phyloP scores from a whole-genome alignment of 64 coral and sea anemone species.

The Montipora sp. region DNA sequence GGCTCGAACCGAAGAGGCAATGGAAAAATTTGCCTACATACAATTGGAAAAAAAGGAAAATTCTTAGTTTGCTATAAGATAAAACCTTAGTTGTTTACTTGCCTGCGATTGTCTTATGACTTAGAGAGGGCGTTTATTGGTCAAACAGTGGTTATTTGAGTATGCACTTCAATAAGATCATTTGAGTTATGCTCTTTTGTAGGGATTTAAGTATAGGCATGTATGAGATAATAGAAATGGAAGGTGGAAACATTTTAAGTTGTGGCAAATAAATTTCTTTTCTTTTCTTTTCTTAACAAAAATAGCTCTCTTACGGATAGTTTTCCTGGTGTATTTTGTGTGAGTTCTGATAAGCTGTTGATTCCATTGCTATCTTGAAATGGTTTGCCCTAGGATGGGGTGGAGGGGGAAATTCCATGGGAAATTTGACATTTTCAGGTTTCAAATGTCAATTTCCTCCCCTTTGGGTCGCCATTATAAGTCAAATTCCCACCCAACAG shows the following conservation, averaged over 20 bases:
- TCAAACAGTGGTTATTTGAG: conserved; percentile 5
- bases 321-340: conserved; percentile 6
- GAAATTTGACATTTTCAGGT: too few relatives aligned
- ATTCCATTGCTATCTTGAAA: not conserved
- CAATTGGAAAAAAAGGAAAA: conserved; percentile 5
- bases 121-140: not conserved
- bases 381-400: too few relatives aligned
- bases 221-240: not conserved
- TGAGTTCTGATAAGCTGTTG: conserved; percentile 8
- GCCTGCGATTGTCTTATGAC: not conserved
- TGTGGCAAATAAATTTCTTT: not conserved
- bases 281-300: not conserved
- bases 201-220: not conserved
- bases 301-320: not conserved
- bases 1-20: conserved; percentile 32
- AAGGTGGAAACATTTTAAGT: not conserved
- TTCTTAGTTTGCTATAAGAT: not conserved
- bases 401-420: too few relatives aligned
- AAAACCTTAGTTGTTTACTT: too few relatives aligned
- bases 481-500: too few relatives aligned
- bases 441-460: too few relatives aligned
- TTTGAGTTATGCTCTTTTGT: conserved; percentile 7
- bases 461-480: too few relatives aligned
- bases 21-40: conserved; percentile 49
- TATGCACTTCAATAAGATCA: not conserved